These are phyloP conservation scores for Chaetodon trifasciatus DNA, from an alignment of 2,797 vertebrate genomes.

Conservation along the genomic window DNA sequence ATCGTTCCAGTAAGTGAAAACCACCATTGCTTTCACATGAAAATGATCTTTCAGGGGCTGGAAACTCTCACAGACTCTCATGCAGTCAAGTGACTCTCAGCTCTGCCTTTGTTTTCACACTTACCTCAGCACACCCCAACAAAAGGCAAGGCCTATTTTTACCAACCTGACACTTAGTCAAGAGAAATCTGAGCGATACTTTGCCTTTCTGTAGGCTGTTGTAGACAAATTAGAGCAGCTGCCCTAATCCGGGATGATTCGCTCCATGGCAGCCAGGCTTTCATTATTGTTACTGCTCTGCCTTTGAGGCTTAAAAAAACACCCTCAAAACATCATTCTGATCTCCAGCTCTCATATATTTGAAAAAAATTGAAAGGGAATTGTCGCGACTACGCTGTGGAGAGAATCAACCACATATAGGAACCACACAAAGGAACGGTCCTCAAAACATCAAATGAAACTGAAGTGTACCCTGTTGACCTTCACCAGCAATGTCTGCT, in stretches of 20 bases:
- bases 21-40: neutral
- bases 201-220: neutral
- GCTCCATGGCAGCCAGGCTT: neutral
- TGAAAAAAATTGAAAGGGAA: conserved; percentile 1
- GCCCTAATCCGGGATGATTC: neutral
- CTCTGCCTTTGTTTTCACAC: conserved; percentile 33
- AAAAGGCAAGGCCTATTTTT: neutral
- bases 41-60: neutral
- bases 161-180: neutral
- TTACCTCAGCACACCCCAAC: neutral
- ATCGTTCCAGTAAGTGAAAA: conserved; percentile 10
- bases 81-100: neutral
- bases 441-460: neutral
- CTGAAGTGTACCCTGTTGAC: neutral
- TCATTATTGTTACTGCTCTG: neutral
- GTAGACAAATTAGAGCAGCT: neutral
- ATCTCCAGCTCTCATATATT: neutral
- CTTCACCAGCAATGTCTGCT: neutral
- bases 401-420: neutral
- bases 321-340: neutral
- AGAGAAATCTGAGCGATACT: neutral
- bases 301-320: neutral
- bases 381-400: neutral
- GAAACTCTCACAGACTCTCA: neutral
- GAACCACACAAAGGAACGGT: conserved; percentile 9